Evolutionary conservation across 2,113 vertebrate species (phyloP), one percentile per base, ranked within the genome.

Genomic region (Mystacornis crossleyi): DNA sequence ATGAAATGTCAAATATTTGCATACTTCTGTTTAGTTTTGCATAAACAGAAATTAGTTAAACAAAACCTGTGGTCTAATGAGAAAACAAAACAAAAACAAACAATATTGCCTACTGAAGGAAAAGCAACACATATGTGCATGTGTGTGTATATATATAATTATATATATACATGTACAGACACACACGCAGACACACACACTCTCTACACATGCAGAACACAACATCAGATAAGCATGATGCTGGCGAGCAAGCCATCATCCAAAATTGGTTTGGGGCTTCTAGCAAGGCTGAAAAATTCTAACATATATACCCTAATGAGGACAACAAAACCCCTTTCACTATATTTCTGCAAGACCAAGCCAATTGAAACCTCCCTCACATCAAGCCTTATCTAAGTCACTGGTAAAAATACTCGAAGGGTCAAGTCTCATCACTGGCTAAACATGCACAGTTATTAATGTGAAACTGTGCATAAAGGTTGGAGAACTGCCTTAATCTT

Each of bases 11-110:
- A 69, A 90, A 97, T 96, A 97, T 96, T 97, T 71, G 75, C 86
- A 94, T 97, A 97, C 97, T 97, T 97, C 95, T 98, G 97, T 96
- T 97, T 97, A 97, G 93, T 95, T 97, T 96, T 97, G 97, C 94
- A 96, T 97, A 97, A 97, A 97, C 95, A 97, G 97, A 96, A 98
- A 97, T 98, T 96, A 97, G 74, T 90, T 97, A 94, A 96, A 98
- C 97, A 96, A 97, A 97, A 92, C 74, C 74, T 92, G 80, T 90
- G 88, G 89, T 95, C 89, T 96, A 96, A 97, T 93, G 92, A 96
- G 93, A 87, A 97, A 95, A 97, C 94, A 94, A 91, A 97, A 95
- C 87, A 71, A 92, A 90, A 97, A 31, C 75, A 85, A 96, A 97
- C 96, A 97, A 97, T 95, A 98, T 96, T 86, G 90, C 94, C 97